These are phyloP conservation scores for Felis chaus DNA, from an alignment of 2,113 vertebrate genomes.

Conservation along the genomic window DNA sequence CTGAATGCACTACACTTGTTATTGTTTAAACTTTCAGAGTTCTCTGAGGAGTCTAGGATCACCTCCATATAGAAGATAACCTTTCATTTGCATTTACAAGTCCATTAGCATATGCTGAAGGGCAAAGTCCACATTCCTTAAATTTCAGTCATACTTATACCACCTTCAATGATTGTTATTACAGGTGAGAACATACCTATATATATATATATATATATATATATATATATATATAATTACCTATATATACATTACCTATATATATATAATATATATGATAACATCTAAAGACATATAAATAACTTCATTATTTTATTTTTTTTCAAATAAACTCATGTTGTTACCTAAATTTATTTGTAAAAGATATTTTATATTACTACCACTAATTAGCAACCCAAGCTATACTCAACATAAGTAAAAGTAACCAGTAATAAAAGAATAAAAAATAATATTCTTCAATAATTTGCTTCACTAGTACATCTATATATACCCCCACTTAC, in stretches of 20 bases:
- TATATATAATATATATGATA: background rate
- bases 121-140: background rate
- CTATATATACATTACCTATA: too few species aligned
- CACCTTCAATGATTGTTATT: background rate
- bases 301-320: background rate
- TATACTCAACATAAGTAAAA: background rate
- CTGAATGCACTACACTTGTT: background rate
- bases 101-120: background rate
- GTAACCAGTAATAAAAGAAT: background rate
- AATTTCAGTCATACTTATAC: background rate
- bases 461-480: background rate
- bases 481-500: background rate
- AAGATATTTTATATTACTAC: background rate
- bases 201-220: too few species aligned
- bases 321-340: background rate
- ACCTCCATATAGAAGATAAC: background rate
- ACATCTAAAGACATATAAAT: background rate
- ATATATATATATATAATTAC: too few species aligned
- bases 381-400: background rate
- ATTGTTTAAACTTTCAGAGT: background rate
- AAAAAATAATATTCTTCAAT: background rate
- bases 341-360: constrained; percentile 15
- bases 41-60: background rate
- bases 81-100: background rate
- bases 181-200: background rate